Conservation (phyloP, 1,140 invertebrate genomes). For the Chironomus striatipennis region DNA sequence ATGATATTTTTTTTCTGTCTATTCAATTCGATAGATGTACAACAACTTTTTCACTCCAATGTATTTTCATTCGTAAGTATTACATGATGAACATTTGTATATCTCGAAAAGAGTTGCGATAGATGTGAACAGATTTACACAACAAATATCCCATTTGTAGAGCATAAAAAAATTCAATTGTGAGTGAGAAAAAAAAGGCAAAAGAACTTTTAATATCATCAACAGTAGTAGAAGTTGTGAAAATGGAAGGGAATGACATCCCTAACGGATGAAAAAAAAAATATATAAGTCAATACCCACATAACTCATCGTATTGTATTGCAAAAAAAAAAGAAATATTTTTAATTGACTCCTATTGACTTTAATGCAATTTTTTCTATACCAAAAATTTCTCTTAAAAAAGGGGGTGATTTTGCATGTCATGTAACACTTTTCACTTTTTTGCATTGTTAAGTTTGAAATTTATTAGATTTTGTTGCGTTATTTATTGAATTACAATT, state of each 20-base stretch:
- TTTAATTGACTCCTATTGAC: slow-evolving; percentile 21
- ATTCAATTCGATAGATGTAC: background rate
- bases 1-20: slow-evolving; percentile 14
- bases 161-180: too few relatives aligned
- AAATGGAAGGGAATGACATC: background rate
- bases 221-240: background rate
- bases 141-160: background rate
- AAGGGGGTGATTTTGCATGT: background rate
- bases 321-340: slow-evolving; percentile 16
- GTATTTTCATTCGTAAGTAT: too few relatives aligned
- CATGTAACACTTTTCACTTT: background rate
- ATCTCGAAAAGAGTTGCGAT: background rate
- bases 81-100: too few relatives aligned
- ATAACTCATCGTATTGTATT: slow-evolving; percentile 18
- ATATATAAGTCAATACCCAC: background rate
- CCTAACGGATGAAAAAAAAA: background rate
- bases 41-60: too few relatives aligned
- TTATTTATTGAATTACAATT: too few relatives aligned
- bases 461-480: background rate
- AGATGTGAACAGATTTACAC: background rate
- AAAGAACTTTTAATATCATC: background rate
- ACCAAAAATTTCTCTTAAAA: background rate
- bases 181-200: background rate
- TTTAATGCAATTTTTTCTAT: background rate
- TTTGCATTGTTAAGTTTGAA: background rate